These are phyloP conservation scores for Fopius arisanus DNA, from an alignment of 1,140 invertebrate genomes.

Conservation along the genomic window DNA sequence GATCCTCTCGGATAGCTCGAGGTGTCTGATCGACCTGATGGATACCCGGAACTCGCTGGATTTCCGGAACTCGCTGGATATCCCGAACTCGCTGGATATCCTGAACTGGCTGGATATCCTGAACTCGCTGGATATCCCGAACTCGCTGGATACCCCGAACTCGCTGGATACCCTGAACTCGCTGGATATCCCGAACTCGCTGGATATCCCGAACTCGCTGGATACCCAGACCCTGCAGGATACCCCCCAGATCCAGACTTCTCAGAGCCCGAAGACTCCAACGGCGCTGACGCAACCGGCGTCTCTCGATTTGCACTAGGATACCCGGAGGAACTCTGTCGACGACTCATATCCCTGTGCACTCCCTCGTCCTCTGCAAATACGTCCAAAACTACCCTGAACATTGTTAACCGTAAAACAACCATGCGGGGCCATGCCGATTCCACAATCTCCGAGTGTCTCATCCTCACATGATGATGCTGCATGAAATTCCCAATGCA, in stretches of 20 bases:
- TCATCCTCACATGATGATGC: not conserved
- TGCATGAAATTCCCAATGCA: conserved; percentile 8
- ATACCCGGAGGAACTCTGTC: conserved; percentile 35
- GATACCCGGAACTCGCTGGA: conserved; percentile 28
- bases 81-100: conserved; percentile 29
- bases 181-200: too few species aligned
- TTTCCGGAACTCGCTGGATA: conserved; percentile 34
- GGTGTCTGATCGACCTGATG: too few species aligned
- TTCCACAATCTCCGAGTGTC: conserved; percentile 33
- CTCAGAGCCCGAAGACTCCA: not conserved
- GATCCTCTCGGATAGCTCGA: conserved; percentile 25
- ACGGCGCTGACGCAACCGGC: not conserved
- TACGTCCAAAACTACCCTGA: conserved; percentile 41
- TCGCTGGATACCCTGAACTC: conserved; percentile 27
- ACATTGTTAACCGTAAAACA: conserved; percentile 17
- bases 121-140: conserved; percentile 35
- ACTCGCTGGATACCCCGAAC: conserved; percentile 38
- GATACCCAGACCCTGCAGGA: conserved; percentile 10
- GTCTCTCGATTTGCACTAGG: conserved; percentile 27
- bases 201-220: conserved; percentile 24
- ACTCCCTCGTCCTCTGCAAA: conserved; percentile 53
- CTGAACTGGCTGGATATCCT: conserved; percentile 18
- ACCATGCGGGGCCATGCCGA: conserved; percentile 39
- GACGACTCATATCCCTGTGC: conserved; percentile 33
- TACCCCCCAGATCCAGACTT: conserved; percentile 28